Conservation (phyloP, 2,113 vertebrate genomes). For the Fulica atra region DNA sequence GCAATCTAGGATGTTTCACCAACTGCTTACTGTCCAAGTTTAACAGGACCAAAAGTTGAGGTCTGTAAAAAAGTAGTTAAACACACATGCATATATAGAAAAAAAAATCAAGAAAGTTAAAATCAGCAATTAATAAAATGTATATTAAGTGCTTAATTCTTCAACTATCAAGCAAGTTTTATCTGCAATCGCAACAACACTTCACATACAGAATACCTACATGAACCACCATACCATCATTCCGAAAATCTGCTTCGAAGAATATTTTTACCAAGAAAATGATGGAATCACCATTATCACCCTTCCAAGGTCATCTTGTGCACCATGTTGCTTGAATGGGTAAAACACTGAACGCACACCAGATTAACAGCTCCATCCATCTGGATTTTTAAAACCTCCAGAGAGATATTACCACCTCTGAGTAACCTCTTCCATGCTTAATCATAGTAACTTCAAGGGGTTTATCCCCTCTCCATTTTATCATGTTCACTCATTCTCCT, state of each 20-base stretch:
- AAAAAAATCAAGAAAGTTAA: background rate
- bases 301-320: background rate
- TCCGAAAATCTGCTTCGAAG: background rate
- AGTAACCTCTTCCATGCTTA: background rate
- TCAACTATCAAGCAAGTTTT: background rate
- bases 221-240: background rate
- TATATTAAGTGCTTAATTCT: background rate
- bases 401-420: background rate
- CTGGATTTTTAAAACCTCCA: background rate
- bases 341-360: background rate
- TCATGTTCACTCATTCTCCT: background rate
- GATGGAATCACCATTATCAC: background rate
- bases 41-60: constrained; percentile 91
- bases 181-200: background rate
- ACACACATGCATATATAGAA: background rate
- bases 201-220: background rate
- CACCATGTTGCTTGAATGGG: background rate
- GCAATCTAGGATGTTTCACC: constrained; percentile 90
- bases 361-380: background rate
- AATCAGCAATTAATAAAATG: background rate
- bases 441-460: no score
- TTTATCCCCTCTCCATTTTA: background rate
- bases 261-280: background rate
- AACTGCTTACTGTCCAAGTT: constrained; percentile 85
- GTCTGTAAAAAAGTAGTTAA: constrained; percentile 69